phyloP scores from a whole-genome alignment of 2,113 vertebrate genomes.

The Vulpes vulpes region DNA sequence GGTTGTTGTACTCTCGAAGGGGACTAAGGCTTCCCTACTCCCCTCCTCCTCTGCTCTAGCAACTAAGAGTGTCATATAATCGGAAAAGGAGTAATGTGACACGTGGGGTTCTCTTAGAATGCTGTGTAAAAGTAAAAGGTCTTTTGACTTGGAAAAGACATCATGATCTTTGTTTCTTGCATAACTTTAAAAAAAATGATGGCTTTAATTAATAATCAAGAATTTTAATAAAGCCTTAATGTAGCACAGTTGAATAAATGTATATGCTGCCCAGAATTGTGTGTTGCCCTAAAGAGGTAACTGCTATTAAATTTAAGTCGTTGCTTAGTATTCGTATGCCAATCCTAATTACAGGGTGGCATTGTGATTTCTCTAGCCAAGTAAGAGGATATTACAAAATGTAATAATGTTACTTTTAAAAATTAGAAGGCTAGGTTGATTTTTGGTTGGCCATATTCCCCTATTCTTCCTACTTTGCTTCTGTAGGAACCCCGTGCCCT shows the following conservation, averaged over 20 bases:
- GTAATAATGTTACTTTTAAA: background rate
- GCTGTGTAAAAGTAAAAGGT: background rate
- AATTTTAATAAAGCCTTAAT: background rate
- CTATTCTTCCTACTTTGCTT: no score
- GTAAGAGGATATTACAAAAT: background rate
- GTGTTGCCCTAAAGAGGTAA: background rate
- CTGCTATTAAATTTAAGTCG: background rate
- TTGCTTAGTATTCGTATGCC: background rate
- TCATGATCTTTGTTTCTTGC: background rate
- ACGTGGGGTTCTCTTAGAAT: background rate
- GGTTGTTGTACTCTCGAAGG: background rate
- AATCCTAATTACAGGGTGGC: background rate
- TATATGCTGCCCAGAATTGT: background rate
- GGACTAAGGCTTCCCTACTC: background rate
- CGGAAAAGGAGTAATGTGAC: background rate
- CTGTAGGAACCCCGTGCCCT: background rate
- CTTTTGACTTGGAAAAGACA: background rate
- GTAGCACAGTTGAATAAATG: background rate
- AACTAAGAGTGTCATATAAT: background rate
- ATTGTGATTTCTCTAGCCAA: background rate
- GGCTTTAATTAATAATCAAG: background rate
- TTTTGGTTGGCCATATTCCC: background rate
- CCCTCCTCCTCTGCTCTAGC: background rate
- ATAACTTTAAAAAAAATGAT: background rate
- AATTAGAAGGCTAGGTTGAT: background rate